Evolutionary conservation across 2,797 vertebrate genomes (phyloP), one percentile per base, ranked within the genome.

Genomic region (Danio aesculapii): DNA sequence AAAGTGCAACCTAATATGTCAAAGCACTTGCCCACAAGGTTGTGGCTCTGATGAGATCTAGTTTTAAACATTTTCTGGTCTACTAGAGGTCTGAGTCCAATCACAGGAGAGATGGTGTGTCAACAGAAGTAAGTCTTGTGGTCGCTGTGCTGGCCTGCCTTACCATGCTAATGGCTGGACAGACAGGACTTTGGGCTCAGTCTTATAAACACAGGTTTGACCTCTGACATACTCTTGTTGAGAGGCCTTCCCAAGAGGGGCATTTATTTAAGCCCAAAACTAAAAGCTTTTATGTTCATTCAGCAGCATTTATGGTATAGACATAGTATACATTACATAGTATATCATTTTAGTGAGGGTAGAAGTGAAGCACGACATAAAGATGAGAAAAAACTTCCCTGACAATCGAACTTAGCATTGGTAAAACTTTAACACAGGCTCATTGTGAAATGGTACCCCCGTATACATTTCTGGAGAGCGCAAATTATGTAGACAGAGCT

Each of bases 161-260:
- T 46, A 44, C 77, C 39, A 53, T 53, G 58, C 57, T 79, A 44
- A 71, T 19, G 3, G 67, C 12, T 70, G 17, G 13, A 41, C 63
- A 57, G 30, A 84, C 50, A 76, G 53, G 44, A 64, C 21, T 84
- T 75, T 62, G 71, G 49, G 43, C 69, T 68, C 39, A 67, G 12
- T 58, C 43, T 21, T 58, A 8, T 73, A 58, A 50, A 57, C 63
- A 55, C n/a, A 62, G 11, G 57, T 16, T 53, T 79, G 17, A 21
- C 55, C 46, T 62, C 16, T 69, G 16, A 14, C 46, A 61, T 17
- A 49, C 58, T 70, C 6, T 41, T 12, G 4, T 52, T 52, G 67
- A 43, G 46, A 43, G 17, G 43, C 8, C 6, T 21, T 11, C n/a
- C 53, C 43, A 30, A n/a, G 63, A 58, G 16, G 47, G 17, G 14